Evolutionary conservation across 2,888 invertebrate species (phyloP), one percentile per base, ranked within the genome.

Genomic region (Stenolophus ochropezus): DNA sequence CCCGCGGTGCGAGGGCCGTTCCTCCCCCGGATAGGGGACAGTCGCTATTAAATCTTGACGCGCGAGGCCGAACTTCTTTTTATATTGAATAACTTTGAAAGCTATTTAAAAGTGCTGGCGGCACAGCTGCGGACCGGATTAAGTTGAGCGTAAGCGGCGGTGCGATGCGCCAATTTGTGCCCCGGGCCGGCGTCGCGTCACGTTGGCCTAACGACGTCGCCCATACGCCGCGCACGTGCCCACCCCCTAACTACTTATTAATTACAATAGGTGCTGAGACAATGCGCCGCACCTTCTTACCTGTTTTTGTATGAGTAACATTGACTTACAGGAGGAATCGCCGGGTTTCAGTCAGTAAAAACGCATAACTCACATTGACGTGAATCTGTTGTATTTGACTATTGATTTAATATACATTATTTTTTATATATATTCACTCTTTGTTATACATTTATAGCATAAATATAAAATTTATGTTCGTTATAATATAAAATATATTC

Each of bases 31-130:
- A 6, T 33, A 20, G 69, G 33, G 65, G 65, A 33, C 65, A 14
- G 53, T 86, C 87, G 89, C 89, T 89, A 89, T 90, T 89, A 90
- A 89, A 90, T 89, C 89, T 88, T 83, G 83, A 76, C 82, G 87
- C 87, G 87, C 86, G 81, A 73, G 81, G 83, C 84, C 85, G 83
- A 87, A 87, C 87, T 88, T 88, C 88, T 89, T 89, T 89, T 89
- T 89, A 89, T 89, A 89, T 89, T 89, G 89, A 89, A 89, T 89
- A 89, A 89, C 88, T 89, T 89, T 89, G 88, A 87, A 82, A 89
- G 86, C 89, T 88, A 89, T 89, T 89, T 88, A 88, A 88, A 88
- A 88, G 88, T 86, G 86, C 86, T 85, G 81, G 78, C 74, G 84
- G 83, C 71, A 85, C 89, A 89, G 88, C 89, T 89, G 89, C 87